Percentiles rank a stretch among this genome's conserved stretches.
phyloP scores from a whole-genome alignment of 2,797 vertebrate genomes.

The Anguilla marmorata region DNA sequence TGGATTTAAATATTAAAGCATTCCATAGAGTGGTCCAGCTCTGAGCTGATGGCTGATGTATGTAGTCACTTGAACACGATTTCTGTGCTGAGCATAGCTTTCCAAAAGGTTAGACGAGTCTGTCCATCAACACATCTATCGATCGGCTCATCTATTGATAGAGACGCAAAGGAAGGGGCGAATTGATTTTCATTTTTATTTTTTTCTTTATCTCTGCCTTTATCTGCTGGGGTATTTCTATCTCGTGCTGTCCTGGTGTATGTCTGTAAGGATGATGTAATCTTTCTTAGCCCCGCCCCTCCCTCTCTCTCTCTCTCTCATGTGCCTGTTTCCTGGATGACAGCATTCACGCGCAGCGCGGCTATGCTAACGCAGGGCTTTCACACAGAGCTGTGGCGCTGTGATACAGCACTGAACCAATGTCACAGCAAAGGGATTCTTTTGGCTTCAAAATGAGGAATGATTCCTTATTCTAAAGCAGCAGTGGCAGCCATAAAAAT shows the following conservation, averaged over 20 bases:
- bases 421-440: not conserved
- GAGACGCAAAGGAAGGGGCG: not conserved
- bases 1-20: not conserved
- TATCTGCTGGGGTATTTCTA: not conserved
- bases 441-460: not conserved
- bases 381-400: not conserved
- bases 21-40: not conserved
- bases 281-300: not conserved
- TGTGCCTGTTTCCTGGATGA: not conserved
- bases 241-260: not conserved
- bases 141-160: conserved; percentile 7
- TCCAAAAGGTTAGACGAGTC: conserved; percentile 14
- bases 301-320: not conserved
- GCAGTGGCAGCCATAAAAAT: not conserved
- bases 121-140: conserved; percentile 9
- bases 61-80: not conserved
- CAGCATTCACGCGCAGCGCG: not conserved
- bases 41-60: not conserved
- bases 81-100: conserved; percentile 1
- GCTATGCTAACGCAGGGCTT: not conserved
- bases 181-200: not conserved
- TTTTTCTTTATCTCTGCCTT: not conserved
- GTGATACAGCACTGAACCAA: not conserved
- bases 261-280: conserved; percentile 19
- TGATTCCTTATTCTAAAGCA: not conserved